Evolutionary conservation across 1,140 invertebrate genomes (phyloP), one percentile per base, ranked within the genome.

Genomic region (Trachelipus rathkii): DNA sequence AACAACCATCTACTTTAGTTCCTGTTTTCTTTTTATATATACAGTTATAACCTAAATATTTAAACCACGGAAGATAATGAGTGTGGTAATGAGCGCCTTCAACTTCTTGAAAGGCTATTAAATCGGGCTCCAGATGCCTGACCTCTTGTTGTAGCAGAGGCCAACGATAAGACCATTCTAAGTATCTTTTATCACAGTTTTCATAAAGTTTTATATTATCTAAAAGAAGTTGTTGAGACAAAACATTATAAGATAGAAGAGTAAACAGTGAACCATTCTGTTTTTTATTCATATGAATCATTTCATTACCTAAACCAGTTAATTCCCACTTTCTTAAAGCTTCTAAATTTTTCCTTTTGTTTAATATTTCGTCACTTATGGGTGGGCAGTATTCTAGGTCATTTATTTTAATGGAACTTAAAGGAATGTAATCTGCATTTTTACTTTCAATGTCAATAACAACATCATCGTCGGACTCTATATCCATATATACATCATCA

Each of bases 101-200:
- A 76, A 97, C 91, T 88, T 97, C 93, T 89, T 95, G 93, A 11
- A 95, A 85, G 84, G 92, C 93, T 79, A 95, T 83, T 74, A 95
- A 89, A 87, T 95, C 93, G 53, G 93, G 90, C 78, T 89, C 84
- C 11, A 90, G 84, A 11, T 86, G 84, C 44, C 87, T 82, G 43
- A 97, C 90, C 87, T 96, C 93, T 67, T 89, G 84, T 66, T 89
- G 87, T 4, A 98, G 82, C 60, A 89, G 87, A 0, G 86, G 81
- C 79, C 90, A 89, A 73, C 95, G 86, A 53, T 87, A 85, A 10
- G 90, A 85, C 93, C 95, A 96, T 2, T 86, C 83, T 0, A 97
- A 85, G 70, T 88, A 87, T 43, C 85, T 77, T 33, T 83, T 83
- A 60, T 89, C 83, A 80, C 91, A 91, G 3, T 88, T 77, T 69